A percentile compares a stretch with the other conserved stretches of the same genome.
Conservation (phyloP, 2,888 invertebrate species). For the Eucera pruinosa region DNA sequence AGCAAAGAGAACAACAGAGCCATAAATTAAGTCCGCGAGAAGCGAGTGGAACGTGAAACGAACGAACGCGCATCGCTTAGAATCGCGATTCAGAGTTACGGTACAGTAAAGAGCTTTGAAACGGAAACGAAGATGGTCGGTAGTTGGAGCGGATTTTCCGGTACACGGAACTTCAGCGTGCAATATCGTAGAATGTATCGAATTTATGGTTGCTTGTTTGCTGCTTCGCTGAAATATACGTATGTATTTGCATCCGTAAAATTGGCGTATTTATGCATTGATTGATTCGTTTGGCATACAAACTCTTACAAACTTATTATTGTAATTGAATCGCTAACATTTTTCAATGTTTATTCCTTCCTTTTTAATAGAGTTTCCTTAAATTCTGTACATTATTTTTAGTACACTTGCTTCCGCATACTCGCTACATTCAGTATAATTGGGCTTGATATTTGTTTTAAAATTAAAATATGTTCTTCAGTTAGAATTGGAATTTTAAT, state of each 20-base stretch:
- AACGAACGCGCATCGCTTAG: neutral
- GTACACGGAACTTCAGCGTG: neutral
- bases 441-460: too few relatives aligned
- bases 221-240: neutral
- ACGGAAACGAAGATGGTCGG: slow-evolving; percentile 12
- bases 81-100: neutral
- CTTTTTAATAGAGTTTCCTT: too few relatives aligned
- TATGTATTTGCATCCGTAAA: neutral
- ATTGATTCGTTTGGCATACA: too few relatives aligned
- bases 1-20: slow-evolving; percentile 30
- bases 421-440: too few relatives aligned
- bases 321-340: too few relatives aligned
- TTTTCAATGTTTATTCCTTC: too few relatives aligned
- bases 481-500: too few relatives aligned
- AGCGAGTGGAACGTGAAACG: neutral
- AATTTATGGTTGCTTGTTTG: neutral
- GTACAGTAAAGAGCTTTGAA: neutral
- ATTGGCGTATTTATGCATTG: neutral
- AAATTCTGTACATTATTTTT: too few relatives aligned
- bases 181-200: neutral
- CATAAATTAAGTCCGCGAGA: slow-evolving; percentile 37
- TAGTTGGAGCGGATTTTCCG: neutral
- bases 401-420: too few relatives aligned
- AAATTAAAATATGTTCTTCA: too few relatives aligned
- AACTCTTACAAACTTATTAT: too few relatives aligned